Percentiles rank a stretch among this genome's conserved stretches.
Conservation (phyloP, 2,113 vertebrate species). For the Motacilla tschutschensis region DNA sequence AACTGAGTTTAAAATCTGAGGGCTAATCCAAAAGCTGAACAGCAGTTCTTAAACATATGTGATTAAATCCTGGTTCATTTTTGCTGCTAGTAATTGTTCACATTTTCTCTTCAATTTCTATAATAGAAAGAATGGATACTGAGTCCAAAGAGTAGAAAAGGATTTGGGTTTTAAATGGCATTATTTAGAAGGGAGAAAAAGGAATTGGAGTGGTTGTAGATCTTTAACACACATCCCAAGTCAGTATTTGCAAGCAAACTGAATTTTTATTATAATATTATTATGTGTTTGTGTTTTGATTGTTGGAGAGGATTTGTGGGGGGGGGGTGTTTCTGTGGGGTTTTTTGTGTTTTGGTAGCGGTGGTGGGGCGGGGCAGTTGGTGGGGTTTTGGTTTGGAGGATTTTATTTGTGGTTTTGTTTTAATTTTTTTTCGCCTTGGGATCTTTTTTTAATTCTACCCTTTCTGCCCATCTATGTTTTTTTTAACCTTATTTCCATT, state of each 20-base stretch:
- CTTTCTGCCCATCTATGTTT: background rate
- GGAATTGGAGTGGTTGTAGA: background rate
- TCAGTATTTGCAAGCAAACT: background rate
- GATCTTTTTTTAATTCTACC: background rate
- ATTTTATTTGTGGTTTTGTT: background rate
- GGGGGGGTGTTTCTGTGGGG: background rate
- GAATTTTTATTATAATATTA: background rate
- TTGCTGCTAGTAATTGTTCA: background rate
- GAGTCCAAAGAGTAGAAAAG: background rate
- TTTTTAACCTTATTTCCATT: background rate
- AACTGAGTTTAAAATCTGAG: background rate
- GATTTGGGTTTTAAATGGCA: fast-evolving
- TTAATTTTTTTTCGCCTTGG: background rate
- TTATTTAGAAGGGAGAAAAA: background rate
- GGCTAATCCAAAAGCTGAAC: background rate
- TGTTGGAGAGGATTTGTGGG: background rate
- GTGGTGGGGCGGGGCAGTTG: fast-evolving
- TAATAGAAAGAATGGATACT: background rate
- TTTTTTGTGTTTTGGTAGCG: background rate
- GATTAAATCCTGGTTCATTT: background rate
- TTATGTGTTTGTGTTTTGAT: background rate
- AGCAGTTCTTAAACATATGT: background rate
- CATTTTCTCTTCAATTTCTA: background rate
- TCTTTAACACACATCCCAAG: background rate
- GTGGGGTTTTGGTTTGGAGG: background rate